Evolutionary conservation across 2,113 vertebrate species (phyloP), one percentile per base, ranked within the genome.

Genomic region (Psephotus haematonotus): DNA sequence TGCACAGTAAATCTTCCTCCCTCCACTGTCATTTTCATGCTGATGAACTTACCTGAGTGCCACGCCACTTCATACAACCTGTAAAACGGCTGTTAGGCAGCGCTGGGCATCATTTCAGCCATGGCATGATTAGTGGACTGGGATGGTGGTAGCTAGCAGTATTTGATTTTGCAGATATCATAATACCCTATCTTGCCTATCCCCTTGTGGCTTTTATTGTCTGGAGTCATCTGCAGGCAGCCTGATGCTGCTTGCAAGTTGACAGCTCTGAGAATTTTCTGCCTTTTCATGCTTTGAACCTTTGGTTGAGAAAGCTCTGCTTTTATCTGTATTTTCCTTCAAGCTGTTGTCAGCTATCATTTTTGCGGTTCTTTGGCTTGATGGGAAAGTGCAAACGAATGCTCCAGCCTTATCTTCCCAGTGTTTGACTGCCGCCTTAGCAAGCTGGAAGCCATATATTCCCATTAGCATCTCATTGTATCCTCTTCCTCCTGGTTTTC

Each of bases 131-230:
- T 86, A 62, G 31, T 82, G 57, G 44, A 53, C 7, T 50, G 47
- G 23, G 33, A 29, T 39, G 52, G 69, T 49, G 28, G n/a, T 52
- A 72, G 75, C 33, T 89, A 57, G 46, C 63, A 76, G 37, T 82
- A 64, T 91, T 95, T 90, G 65, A 91, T 95, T 96, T 94, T 78
- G 35, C 13, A 37, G n/a, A 55, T 88, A 35, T 69, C 68, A n/a
- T 46, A 55, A 47, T 83, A 49, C 44, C 17, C 31, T 37, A 23
- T 55, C 50, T 90, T 86, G 43, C 81, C 49, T 57, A 3, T 75
- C 10, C 62, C 63, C 64, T 88, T 68, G 78, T 91, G 81, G 52
- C 49, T 88, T 4, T 53, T 90, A 52, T 23, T 88, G 52, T 75
- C 59, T 80, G 81, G 57, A 79, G 57, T 95, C 43, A 80, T 77